These are phyloP conservation scores for Ridgeia piscesae DNA, from an alignment of 1,140 invertebrate genomes.

Conservation along the genomic window DNA sequence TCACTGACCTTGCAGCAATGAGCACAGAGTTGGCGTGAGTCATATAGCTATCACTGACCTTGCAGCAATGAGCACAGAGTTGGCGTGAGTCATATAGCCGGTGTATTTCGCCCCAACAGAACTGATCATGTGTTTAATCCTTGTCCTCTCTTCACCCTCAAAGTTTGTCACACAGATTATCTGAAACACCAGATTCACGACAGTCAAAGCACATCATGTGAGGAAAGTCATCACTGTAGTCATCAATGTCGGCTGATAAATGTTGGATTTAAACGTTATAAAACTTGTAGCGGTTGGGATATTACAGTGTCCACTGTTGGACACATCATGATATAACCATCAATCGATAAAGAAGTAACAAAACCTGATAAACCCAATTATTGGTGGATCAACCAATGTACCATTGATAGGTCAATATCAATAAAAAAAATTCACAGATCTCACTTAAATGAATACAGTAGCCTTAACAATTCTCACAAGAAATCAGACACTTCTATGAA, in stretches of 20 bases:
- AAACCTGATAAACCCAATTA: background rate
- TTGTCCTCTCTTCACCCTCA: slow-evolving; percentile 75
- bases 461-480: too few species aligned
- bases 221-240: background rate
- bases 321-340: slow-evolving; percentile 8
- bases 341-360: background rate
- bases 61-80: slow-evolving; percentile 64
- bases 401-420: too few species aligned
- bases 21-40: slow-evolving; percentile 62
- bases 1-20: slow-evolving; percentile 63
- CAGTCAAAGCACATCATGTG: background rate
- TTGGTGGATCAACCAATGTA: background rate
- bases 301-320: background rate
- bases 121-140: slow-evolving; percentile 81
- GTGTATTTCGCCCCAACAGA: slow-evolving; percentile 82
- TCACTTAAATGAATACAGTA: too few species aligned
- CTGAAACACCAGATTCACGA: slow-evolving; percentile 35
- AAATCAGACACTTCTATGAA: too few species aligned
- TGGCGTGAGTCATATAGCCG: slow-evolving; percentile 63
- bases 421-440: too few species aligned
- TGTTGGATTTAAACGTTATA: background rate
- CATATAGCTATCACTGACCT: slow-evolving; percentile 53
- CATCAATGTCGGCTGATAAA: background rate
- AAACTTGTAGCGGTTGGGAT: background rate
- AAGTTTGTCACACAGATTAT: slow-evolving; percentile 82